Evolutionary conservation across 2,797 vertebrate species (phyloP), one percentile per base, ranked within the genome.

Genomic region (Sebastes diaconus): DNA sequence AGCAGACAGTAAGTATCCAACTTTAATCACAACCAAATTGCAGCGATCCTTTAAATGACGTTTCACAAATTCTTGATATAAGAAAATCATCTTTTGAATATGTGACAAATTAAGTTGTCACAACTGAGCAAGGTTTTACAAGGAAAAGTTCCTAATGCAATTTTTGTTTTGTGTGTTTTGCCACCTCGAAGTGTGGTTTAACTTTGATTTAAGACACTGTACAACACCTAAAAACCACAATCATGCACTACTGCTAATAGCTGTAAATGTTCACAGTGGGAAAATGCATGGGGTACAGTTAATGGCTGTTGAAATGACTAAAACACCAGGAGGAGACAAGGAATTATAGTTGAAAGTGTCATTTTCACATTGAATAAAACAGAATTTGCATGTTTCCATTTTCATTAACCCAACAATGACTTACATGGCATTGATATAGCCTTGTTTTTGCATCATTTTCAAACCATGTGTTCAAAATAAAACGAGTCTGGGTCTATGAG

Each of bases 231-330:
- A 36, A 83, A 79, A 46, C 64, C 60, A 77, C 25, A 83, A 74
- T 69, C 59, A 82, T 27, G 42, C 39, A 39, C 39, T 42, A 73
- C 50, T 58, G 75, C 27, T 66, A 83, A 84, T 54, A 65, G 68
- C 39, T 76, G 34, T 42, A 77, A 66, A 50, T 52, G 9, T 29
- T 67, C 61, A 68, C 30, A 67, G 46, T 22, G 7, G 55, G 65
- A 77, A 64, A 46, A 67, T 20, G 18, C 27, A 68, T 18, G 24
- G 57, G 27, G 25, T 30, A 36, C 3, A 4, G 32, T 55, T 87
- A 76, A 81, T 82, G 68, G 68, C n/a, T 59, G 16, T 66, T 76
- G 50, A 46, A 81, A 67, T 66, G 13, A 59, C n/a, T 61, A 22
- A 10, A 81, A 61, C 34, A 63, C 14, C 71, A 77, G 22, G 27